These are phyloP conservation scores for Oostethus manadensis DNA, from an alignment of 2,113 vertebrate species.

Conservation along the genomic window DNA sequence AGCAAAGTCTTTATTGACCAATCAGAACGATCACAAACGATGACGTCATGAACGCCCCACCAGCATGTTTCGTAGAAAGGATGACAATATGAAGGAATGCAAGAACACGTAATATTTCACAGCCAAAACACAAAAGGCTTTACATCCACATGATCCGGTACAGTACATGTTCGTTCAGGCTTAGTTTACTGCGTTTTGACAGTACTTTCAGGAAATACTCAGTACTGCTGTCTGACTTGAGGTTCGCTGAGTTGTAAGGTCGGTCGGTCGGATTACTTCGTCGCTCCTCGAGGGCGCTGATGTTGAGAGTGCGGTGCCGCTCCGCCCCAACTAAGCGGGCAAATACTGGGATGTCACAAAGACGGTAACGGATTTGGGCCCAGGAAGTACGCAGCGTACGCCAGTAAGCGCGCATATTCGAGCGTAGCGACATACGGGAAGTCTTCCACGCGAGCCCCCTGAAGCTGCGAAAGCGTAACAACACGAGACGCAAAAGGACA, in stretches of 20 bases:
- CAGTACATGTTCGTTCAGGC: conserved; percentile 42
- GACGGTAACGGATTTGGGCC: too few relatives aligned
- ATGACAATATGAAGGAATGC: conserved; percentile 64
- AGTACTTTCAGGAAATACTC: conserved; percentile 7
- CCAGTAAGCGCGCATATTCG: too few relatives aligned
- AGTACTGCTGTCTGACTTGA: conserved; percentile 2
- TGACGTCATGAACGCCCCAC: conserved; percentile 63
- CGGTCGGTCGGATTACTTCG: too few relatives aligned
- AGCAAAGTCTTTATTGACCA: conserved; percentile 66
- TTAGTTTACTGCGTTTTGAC: conserved; percentile 7
- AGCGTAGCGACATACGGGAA: too few relatives aligned
- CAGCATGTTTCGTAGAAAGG: conserved; percentile 66
- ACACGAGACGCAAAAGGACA: not conserved
- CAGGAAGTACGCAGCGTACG: too few relatives aligned
- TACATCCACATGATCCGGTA: conserved; percentile 56
- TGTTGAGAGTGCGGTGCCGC: too few relatives aligned
- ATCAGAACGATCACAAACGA: conserved; percentile 66
- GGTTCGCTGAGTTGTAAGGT: not conserved
- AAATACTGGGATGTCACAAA: too few relatives aligned
- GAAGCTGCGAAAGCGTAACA: conserved; percentile 34
- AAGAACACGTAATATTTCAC: conserved; percentile 39
- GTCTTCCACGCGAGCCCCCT: too few relatives aligned
- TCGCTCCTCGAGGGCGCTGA: too few relatives aligned
- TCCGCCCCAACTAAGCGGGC: too few relatives aligned
- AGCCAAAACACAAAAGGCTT: conserved; percentile 17